Evolutionary conservation across 2,797 vertebrate species (phyloP).

Genomic region (Sus cebifrons): DNA sequence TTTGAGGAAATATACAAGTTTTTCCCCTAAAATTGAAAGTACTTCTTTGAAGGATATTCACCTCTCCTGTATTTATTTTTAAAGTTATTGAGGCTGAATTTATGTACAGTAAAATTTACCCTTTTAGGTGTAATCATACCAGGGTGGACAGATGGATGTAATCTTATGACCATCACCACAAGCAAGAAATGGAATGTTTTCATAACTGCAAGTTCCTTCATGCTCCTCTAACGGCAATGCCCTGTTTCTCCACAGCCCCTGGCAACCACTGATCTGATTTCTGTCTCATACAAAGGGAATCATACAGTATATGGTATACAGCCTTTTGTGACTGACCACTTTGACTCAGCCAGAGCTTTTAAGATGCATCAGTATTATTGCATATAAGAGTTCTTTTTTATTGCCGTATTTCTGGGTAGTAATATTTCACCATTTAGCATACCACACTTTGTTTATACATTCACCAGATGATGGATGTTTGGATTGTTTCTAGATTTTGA

Average conservation of each 20-base stretch:
- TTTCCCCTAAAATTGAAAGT: background rate
- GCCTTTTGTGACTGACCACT: background rate
- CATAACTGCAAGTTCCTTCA: background rate
- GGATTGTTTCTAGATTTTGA: background rate
- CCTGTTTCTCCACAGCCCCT: background rate
- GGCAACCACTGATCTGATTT: background rate
- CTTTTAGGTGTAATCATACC: background rate
- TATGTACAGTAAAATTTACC: background rate
- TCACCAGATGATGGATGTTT: background rate
- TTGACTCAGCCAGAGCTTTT: background rate
- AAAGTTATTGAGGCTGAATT: slow-evolving; percentile 20
- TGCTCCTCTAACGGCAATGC: background rate
- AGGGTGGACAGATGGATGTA: background rate
- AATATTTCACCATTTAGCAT: background rate
- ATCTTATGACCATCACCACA: background rate
- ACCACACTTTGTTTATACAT: background rate
- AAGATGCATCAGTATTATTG: background rate
- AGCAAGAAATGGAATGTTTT: background rate
- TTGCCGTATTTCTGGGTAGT: background rate
- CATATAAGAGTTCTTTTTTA: background rate
- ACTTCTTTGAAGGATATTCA: background rate
- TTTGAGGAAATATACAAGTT: background rate
- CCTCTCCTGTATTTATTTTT: background rate
- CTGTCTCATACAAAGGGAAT: background rate
- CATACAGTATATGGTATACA: background rate